These are phyloP conservation scores for Ophioderma brevispina DNA, from an alignment of 35 echinoderm and acorn worm species.

Conservation along the genomic window DNA sequence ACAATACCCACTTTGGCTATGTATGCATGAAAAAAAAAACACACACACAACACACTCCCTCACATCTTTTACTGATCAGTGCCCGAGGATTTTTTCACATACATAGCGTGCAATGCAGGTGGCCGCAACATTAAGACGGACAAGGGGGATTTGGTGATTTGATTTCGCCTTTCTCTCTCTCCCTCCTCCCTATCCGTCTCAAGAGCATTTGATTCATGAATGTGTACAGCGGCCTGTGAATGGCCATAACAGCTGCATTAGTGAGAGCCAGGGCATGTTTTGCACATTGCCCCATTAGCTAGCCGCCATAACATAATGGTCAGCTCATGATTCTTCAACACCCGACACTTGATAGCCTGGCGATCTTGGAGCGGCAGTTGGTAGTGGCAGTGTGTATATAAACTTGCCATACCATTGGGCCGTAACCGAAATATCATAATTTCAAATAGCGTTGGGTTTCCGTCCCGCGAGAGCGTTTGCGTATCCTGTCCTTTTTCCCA, in stretches of 20 bases:
- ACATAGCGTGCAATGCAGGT: not conserved
- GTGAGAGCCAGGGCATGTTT: not conserved
- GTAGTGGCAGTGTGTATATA: not conserved
- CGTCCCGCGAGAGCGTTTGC: not conserved
- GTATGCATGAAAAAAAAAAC: not conserved
- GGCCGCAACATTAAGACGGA: conserved; percentile 1
- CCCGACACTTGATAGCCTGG: not conserved
- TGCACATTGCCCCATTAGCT: not conserved
- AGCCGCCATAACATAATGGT: not conserved
- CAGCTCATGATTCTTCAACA: not conserved
- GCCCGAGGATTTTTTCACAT: conserved; percentile 6
- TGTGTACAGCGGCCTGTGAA: not conserved
- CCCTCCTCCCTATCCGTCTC: not conserved
- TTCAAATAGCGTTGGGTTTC: not conserved
- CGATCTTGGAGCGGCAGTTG: not conserved
- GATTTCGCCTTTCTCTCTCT: not conserved
- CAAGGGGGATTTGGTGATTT: conserved; percentile 8
- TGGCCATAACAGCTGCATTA: conserved; percentile 3
- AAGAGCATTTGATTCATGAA: not conserved
- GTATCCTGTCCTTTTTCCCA: not conserved
- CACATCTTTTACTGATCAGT: not conserved
- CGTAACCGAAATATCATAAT: conserved; percentile 6
- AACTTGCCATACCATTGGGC: not conserved
- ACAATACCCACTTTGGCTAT: not conserved
- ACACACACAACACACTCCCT: not conserved